phyloP scores from a whole-genome alignment of 2,888 invertebrate genomes.

The Trypoxylon attenuatum region DNA sequence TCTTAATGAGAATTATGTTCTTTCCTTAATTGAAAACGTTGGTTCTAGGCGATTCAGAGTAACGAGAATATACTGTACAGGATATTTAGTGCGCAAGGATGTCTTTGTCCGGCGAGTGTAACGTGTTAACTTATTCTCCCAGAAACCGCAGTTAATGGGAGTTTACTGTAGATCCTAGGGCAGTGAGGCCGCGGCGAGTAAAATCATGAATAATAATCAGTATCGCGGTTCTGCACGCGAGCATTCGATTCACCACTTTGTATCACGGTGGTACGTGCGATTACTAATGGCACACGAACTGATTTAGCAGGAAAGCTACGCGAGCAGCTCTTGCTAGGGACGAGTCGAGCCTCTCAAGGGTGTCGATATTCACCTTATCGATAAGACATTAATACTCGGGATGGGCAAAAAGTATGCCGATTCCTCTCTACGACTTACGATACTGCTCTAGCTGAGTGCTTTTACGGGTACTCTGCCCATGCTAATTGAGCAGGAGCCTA shows the following conservation, averaged over 20 bases:
- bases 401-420: neutral
- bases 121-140: too few species aligned
- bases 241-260: neutral
- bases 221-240: neutral
- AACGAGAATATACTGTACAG: too few species aligned
- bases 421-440: neutral
- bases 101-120: too few species aligned
- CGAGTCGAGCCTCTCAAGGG: neutral
- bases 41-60: too few species aligned
- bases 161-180: neutral
- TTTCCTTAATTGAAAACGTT: too few species aligned
- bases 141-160: neutral
- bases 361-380: constrained; percentile 30
- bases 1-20: too few species aligned
- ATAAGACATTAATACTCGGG: constrained; percentile 11
- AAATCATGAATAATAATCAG: constrained; percentile 12
- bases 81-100: too few species aligned
- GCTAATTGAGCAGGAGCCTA: neutral
- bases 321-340: constrained; percentile 2
- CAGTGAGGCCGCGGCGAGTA: neutral
- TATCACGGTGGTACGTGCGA: neutral
- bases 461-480: neutral
- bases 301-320: constrained; percentile 14
- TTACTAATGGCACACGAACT: constrained; percentile 9
- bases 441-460: neutral